Evolutionary conservation across 2,888 invertebrate genomes (phyloP).

Genomic region (Dasysyrphus tricinctus): DNA sequence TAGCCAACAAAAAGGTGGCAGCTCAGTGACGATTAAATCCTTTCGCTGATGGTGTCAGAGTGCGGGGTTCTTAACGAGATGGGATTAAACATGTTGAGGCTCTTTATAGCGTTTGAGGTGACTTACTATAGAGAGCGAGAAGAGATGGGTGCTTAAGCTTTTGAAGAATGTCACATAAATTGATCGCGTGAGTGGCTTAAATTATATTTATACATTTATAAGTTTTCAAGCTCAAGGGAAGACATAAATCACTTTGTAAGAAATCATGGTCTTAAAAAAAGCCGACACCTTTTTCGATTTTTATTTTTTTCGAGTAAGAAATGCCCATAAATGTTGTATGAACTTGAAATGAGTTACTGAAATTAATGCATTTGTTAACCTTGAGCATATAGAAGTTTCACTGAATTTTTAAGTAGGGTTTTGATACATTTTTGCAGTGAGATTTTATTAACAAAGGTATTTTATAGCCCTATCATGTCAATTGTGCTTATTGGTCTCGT

Average conservation of each 20-base stretch:
- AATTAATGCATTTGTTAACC: constrained; percentile 18
- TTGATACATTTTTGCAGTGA: too few species aligned
- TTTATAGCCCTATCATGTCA: too few species aligned
- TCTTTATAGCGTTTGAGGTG: not conserved
- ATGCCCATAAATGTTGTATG: not conserved
- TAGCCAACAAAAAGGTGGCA: constrained; percentile 56
- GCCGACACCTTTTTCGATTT: constrained; percentile 10
- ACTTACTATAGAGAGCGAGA: not conserved
- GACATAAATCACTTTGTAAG: constrained; percentile 28
- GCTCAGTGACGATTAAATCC: constrained; percentile 58
- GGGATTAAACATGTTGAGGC: constrained; percentile 23
- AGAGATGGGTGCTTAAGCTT: constrained; percentile 34
- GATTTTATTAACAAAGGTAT: too few species aligned
- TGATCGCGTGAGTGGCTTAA: constrained; percentile 36
- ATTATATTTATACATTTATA: not conserved
- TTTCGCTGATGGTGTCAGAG: constrained; percentile 50
- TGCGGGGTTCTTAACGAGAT: constrained; percentile 35
- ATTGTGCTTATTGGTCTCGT: too few species aligned
- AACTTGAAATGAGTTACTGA: constrained; percentile 33
- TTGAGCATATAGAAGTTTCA: not conserved
- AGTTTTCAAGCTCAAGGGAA: constrained; percentile 18
- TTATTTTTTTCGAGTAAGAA: not conserved
- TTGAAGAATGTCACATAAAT: constrained; percentile 40
- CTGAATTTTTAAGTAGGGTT: too few species aligned
- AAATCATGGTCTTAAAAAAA: constrained; percentile 23